phyloP scores from a whole-genome alignment of 1,140 invertebrate genomes.

The Trinorchestia longiramus region DNA sequence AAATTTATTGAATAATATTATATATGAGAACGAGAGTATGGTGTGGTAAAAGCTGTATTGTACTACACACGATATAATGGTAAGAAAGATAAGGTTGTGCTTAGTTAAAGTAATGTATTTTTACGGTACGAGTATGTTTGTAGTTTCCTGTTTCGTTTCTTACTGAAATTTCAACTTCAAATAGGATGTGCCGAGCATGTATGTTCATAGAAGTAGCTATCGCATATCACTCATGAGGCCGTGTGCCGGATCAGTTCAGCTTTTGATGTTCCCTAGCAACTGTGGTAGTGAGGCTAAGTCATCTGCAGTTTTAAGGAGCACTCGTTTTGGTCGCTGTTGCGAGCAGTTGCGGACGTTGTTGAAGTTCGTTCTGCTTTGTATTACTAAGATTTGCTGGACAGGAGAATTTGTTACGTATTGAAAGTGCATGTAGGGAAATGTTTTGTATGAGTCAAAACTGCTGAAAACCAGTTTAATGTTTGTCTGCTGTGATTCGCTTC shows the following conservation, averaged over 20 bases:
- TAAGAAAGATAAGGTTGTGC: neutral
- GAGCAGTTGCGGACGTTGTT: neutral
- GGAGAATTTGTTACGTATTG: neutral
- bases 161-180: neutral
- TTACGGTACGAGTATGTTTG: neutral
- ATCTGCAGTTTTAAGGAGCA: neutral
- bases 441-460: neutral
- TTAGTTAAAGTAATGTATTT: neutral
- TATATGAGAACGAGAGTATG: neutral
- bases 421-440: neutral
- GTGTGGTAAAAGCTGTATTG: neutral
- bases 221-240: neutral
- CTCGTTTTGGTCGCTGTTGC: neutral
- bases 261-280: neutral
- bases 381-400: neutral
- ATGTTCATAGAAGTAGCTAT: neutral
- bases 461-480: neutral
- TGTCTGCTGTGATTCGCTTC: constrained; percentile 17
- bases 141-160: neutral
- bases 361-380: neutral
- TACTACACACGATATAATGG: neutral
- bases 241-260: neutral
- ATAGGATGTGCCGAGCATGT: neutral
- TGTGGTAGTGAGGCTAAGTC: neutral
- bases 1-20: neutral